Base-by-base conservation (phyloP, 2,113 vertebrate species). In the Podarcis raffonei region DNA sequence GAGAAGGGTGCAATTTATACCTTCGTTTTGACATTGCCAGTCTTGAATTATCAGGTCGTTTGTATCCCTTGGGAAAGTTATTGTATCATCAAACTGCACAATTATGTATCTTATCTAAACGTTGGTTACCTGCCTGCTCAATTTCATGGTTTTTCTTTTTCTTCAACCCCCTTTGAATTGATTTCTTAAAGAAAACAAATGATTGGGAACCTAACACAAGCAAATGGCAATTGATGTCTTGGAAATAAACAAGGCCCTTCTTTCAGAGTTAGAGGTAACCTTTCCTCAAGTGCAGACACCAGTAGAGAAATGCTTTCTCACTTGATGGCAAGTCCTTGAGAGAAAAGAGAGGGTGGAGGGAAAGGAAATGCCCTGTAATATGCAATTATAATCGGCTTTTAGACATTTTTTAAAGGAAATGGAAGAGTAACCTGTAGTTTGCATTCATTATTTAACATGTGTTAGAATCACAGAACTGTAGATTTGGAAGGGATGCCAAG, bases 1-100 rank as follows among this genome's bases (percentile, higher is more conserved):
- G 82, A 89, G 90, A 92, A 94, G 90, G 89, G 82, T 89, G 86
- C 37, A 42, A 93, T 57, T 94, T 93, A 75, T 90, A 93, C 84
- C 89, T 94, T 95, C 84, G 92, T 94, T 94, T 89, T 93, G 93
- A 93, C 89, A 94, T 95, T 95, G 69, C 87, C 89, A 27, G 68
- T 95, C 87, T 94, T 96, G 90, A 92, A 92, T 88, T 95, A 89
- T 83, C 77, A 83, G 93, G 83, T 93, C 90, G 89, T 90, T 96
- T 78, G 74, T 92, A 65, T 92, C 87, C 81, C 93, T 35, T 87
- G 86, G 90, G 91, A 92, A 95, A 95, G 93, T 91, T 18, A 5
- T 92, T 84, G 71, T 92, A 90, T 93, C 93, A 94, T 87, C 85
- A 84, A 91, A 93, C 84, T 88, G 71, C 15, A 66, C 86, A 91